Evolutionary conservation across 1,140 invertebrate species (phyloP).

Genomic region (Drosophila erecta): DNA sequence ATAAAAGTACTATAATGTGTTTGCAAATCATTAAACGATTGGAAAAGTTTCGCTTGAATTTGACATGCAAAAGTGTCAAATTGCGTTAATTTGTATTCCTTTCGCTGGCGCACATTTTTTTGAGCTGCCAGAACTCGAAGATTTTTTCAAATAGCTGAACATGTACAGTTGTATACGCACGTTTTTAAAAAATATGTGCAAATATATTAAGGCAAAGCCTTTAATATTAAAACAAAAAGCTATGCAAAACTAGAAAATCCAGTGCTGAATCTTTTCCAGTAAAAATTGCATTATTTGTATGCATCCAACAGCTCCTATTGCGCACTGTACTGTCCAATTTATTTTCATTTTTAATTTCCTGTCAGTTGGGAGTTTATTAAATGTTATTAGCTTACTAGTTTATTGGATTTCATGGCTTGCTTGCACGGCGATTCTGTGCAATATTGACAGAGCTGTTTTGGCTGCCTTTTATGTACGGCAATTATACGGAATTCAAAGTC

Average conservation of each 20-base stretch:
- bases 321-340: constrained; percentile 16
- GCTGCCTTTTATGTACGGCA: constrained; percentile 5
- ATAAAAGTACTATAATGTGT: constrained; percentile 44
- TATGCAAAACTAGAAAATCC: neutral
- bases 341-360: constrained; percentile 50
- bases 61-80: constrained; percentile 71
- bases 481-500: constrained; percentile 3
- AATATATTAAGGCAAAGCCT: neutral
- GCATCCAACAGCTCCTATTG: constrained; percentile 2
- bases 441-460: constrained; percentile 38
- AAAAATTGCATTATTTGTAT: constrained; percentile 22
- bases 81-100: constrained; percentile 70
- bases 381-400: constrained; percentile 45
- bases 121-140: constrained; percentile 38
- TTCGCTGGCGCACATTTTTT: constrained; percentile 10
- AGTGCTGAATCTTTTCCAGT: neutral
- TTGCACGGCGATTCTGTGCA: constrained; percentile 6
- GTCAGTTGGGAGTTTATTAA: constrained; percentile 41
- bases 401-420: constrained; percentile 35
- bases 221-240: neutral
- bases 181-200: too few relatives aligned
- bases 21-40: constrained; percentile 53
- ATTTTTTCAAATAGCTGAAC: constrained; percentile 1
- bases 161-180: neutral
- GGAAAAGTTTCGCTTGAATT: constrained; percentile 64